Evolutionary conservation across 2,888 invertebrate species (phyloP).

Genomic region (Cantharis flavilabris): DNA sequence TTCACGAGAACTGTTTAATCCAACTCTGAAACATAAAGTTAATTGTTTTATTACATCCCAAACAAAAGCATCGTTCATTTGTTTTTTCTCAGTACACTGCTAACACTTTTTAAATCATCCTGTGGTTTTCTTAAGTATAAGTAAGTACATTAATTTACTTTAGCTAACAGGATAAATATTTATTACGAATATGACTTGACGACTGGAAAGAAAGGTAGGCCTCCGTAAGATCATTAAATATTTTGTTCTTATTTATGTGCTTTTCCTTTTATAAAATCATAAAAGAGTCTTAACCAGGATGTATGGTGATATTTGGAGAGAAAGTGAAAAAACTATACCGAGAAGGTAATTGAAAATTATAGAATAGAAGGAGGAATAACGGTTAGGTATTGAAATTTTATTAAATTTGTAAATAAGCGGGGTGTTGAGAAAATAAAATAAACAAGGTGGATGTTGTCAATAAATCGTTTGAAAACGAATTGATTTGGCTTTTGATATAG

Average conservation of each 20-base stretch:
- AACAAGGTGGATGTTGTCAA: background rate
- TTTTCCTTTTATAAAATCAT: background rate
- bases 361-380: background rate
- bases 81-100: background rate
- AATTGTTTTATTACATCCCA: background rate
- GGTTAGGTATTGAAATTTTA: background rate
- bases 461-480: slow-evolving; percentile 3
- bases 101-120: background rate
- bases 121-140: too few relatives aligned
- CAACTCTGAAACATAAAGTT: background rate
- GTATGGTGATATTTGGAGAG: background rate
- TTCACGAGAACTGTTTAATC: background rate
- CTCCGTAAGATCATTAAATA: background rate
- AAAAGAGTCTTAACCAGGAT: background rate
- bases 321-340: background rate
- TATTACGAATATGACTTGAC: background rate
- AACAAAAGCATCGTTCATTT: background rate
- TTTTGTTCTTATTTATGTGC: background rate
- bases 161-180: background rate
- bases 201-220: background rate
- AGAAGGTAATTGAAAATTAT: background rate
- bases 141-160: background rate
- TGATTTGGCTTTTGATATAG: slow-evolving; percentile 7
- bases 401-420: background rate
- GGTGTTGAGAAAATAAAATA: background rate